Evolutionary conservation across 1,140 invertebrate genomes (phyloP).

Genomic region (Meloidogyne floridensis): DNA sequence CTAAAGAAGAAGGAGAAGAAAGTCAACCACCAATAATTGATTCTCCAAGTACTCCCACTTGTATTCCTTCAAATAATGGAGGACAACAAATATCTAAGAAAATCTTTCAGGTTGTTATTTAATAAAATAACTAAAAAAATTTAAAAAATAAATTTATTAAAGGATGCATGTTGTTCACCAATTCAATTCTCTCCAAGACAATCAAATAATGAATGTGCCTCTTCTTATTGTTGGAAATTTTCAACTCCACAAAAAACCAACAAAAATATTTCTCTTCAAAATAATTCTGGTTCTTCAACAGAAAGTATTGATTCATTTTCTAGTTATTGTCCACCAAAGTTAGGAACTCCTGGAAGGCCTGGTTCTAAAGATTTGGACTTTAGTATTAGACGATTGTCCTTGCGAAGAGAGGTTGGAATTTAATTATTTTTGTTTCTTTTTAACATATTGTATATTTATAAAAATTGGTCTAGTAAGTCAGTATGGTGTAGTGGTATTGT

Average conservation of each 20-base stretch:
- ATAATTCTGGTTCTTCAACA: slow-evolving; percentile 42
- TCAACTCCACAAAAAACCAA: slow-evolving; percentile 9
- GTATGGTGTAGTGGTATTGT: neutral
- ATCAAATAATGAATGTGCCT: neutral
- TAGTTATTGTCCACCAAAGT: slow-evolving; percentile 43
- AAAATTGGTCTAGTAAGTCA: neutral
- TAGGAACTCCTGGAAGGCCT: slow-evolving; percentile 49
- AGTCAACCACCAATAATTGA: neutral
- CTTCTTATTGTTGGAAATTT: neutral
- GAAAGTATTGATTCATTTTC: slow-evolving; percentile 42
- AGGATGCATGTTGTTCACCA: slow-evolving; percentile 29
- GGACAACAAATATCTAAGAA: neutral
- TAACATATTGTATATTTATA: neutral
- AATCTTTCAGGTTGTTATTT: neutral
- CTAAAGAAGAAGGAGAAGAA: slow-evolving; percentile 1
- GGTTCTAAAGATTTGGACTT: slow-evolving; percentile 51
- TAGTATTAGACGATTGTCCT: slow-evolving; percentile 36
- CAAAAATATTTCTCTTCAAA: neutral
- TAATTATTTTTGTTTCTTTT: neutral
- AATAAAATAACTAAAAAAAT: neutral
- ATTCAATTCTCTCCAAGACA: slow-evolving; percentile 23
- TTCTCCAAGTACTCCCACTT: neutral
- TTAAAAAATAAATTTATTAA: neutral
- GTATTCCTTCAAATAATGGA: slow-evolving; percentile 10
- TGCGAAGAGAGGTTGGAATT: slow-evolving; percentile 43